A percentile compares a stretch with the other conserved stretches of the same genome.
These are phyloP conservation scores for Anniella stebbinsi DNA, from an alignment of 2,797 vertebrate genomes.

Conservation along the genomic window DNA sequence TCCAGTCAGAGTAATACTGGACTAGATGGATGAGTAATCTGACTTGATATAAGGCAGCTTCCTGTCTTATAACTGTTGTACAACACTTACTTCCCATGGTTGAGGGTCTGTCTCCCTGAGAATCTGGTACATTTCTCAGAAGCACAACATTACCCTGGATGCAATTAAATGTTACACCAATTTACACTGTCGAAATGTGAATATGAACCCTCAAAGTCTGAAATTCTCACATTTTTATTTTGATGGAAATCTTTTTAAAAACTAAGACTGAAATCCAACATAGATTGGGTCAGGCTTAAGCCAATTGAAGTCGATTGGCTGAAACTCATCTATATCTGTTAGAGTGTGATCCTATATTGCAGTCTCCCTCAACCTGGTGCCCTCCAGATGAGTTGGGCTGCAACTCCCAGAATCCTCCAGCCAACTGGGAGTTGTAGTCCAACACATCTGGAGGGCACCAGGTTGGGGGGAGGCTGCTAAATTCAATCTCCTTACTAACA, in stretches of 20 bases:
- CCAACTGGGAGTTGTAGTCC: too few relatives aligned
- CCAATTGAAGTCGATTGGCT: neutral
- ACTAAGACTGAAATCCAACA: neutral
- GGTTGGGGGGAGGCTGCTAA: too few relatives aligned
- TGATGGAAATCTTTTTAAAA: neutral
- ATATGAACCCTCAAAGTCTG: neutral
- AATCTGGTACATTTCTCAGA: neutral
- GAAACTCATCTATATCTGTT: too few relatives aligned
- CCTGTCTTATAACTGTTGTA: too few relatives aligned
- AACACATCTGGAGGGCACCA: too few relatives aligned
- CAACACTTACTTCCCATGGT: neutral
- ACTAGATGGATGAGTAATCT: neutral
- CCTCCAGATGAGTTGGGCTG: too few relatives aligned
- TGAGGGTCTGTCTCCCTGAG: neutral
- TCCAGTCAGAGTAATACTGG: neutral
- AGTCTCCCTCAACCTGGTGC: too few relatives aligned
- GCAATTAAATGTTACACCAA: neutral
- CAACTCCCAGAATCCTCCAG: too few relatives aligned
- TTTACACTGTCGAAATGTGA: neutral
- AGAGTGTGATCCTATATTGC: neutral
- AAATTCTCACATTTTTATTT: neutral
- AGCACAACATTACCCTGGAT: neutral
- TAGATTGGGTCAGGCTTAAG: neutral
- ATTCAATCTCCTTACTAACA: neutral
- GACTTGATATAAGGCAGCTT: neutral